Percentiles rank a stretch among this genome's conserved stretches.
Conservation (phyloP, 2,797 vertebrate genomes). For the Trachurus trachurus region DNA sequence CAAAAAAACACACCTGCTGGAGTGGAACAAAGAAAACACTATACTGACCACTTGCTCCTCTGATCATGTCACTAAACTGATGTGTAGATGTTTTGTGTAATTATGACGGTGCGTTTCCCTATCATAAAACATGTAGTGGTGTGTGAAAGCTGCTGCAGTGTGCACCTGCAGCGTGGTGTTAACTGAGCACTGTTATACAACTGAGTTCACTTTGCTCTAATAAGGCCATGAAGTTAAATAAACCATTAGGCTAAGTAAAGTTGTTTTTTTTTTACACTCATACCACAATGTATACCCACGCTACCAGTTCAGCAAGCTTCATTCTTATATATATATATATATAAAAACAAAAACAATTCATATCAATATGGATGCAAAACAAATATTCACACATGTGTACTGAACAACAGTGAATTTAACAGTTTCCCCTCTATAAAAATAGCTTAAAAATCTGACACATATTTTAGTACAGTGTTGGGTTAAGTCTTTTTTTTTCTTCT, state of each 20-base stretch:
- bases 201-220: constrained; percentile 61
- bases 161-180: constrained; percentile 52
- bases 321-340: constrained; percentile 61
- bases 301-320: constrained; percentile 78
- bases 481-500: constrained; percentile 64
- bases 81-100: constrained; percentile 18
- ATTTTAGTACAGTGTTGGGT: constrained; percentile 82
- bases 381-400: constrained; percentile 79
- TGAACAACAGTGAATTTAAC: constrained; percentile 81
- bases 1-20: constrained; percentile 33
- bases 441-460: constrained; percentile 87
- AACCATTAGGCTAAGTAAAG: constrained; percentile 51
- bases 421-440: constrained; percentile 87
- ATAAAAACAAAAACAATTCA: constrained; percentile 63
- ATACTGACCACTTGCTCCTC: constrained; percentile 32
- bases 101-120: constrained; percentile 21
- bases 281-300: constrained; percentile 69
- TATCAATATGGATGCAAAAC: constrained; percentile 80
- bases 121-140: constrained; percentile 35
- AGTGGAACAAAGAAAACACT: constrained; percentile 14
- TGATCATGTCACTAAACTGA: constrained; percentile 23
- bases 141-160: constrained; percentile 54
- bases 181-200: constrained; percentile 53
- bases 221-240: constrained; percentile 76
- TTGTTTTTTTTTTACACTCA: constrained; percentile 55